Evolutionary conservation across 2,888 invertebrate species (phyloP), one percentile per base, ranked within the genome.

Genomic region (Agapostemon virescens): DNA sequence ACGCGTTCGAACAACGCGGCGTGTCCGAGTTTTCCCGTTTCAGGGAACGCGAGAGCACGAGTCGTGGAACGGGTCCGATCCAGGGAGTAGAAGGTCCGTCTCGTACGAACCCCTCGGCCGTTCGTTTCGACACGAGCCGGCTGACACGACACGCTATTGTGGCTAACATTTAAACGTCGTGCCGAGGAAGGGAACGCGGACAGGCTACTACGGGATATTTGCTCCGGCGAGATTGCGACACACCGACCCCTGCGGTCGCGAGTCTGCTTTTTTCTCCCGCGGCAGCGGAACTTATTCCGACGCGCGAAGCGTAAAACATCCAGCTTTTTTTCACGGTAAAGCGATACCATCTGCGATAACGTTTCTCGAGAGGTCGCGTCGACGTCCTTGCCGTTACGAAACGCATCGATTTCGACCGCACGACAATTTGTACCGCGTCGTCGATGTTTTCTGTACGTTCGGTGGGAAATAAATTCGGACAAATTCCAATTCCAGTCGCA

Each of bases 131-230:
- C 85, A 83, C 85, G 85, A 83, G 40, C 63, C 40, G 73, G 70
- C 83, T 76, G 81, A 79, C 83, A 81, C 74, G 85, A 77, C 81
- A 81, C 85, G 83, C 85, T 77, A 86, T 87, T 87, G 87, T 87
- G 77, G 83, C 78, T 87, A 87, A 87, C 87, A 87, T 87, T 87
- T 87, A 87, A 81, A 83, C 84, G 77, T 84, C 84, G 82, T 79
- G 82, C 81, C 75, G 49, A 82, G 82, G 81, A 84, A 79, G 84
- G 84, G 77, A 81, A 82, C 75, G 79, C 74, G 66, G 78, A 83
- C 78, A 77, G 71, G 74, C 79, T 74, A 72, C 77, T 73, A 55
- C 67, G 49, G 38, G 72, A 81, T 76, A 81, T 85, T 84, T 86
- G 23, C 77, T 23, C 36, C 38, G 42, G 6, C 71, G 70, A 63